These are phyloP conservation scores for Apodemia duryi DNA, from an alignment of 2,888 invertebrate genomes.

Conservation along the genomic window DNA sequence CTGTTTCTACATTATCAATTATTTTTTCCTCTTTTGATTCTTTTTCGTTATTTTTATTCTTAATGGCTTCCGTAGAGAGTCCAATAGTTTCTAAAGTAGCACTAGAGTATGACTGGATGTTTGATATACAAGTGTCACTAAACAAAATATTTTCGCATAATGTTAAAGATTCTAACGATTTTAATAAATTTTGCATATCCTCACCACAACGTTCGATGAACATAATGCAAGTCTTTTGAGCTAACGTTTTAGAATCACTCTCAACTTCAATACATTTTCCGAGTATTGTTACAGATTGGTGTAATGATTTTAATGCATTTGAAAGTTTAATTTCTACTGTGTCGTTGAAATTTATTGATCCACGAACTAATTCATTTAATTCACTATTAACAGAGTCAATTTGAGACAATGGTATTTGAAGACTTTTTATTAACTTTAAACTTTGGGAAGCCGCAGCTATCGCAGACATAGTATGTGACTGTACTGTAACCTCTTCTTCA, in stretches of 20 bases:
- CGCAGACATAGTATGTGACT: conserved; percentile 83
- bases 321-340: conserved; percentile 78
- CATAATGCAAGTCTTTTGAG: conserved; percentile 83
- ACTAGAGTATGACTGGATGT: conserved; percentile 63
- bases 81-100: conserved; percentile 72
- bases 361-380: conserved; percentile 62
- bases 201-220: conserved; percentile 81
- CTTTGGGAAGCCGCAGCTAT: conserved; percentile 83
- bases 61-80: conserved; percentile 66
- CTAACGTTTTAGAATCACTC: conserved; percentile 82
- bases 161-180: conserved; percentile 63
- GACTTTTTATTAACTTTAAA: conserved; percentile 81
- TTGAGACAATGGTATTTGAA: conserved; percentile 81
- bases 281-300: conserved; percentile 82
- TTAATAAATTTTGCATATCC: conserved; percentile 76
- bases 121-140: conserved; percentile 54
- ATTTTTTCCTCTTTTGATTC: conserved; percentile 56
- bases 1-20: conserved; percentile 50
- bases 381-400: conserved; percentile 81
- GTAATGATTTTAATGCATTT: conserved; percentile 80
- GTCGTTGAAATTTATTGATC: conserved; percentile 58
- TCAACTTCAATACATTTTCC: conserved; percentile 85
- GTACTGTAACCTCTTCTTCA: conserved; percentile 82
- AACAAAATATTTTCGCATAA: conserved; percentile 61
- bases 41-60: conserved; percentile 68